phyloP scores from a whole-genome alignment of 1,140 invertebrate species.

The Phenacoccus solenopsis region DNA sequence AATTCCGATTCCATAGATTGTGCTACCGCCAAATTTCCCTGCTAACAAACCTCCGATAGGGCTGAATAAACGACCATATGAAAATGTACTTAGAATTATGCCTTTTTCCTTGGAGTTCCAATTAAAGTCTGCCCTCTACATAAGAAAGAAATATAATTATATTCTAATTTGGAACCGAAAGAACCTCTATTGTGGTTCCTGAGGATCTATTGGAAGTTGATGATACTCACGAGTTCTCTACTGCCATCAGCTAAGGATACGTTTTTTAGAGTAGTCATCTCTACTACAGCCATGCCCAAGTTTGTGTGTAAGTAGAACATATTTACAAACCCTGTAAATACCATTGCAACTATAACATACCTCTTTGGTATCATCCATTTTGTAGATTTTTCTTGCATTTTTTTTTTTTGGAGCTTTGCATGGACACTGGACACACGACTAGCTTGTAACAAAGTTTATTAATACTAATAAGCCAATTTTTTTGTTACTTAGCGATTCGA shows the following conservation, averaged over 20 bases:
- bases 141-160: constrained; percentile 21
- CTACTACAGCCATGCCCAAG: background rate
- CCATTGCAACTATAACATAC: background rate
- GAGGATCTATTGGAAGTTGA: too few species aligned
- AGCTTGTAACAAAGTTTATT: too few species aligned
- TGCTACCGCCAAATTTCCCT: constrained; percentile 40
- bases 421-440: too few species aligned
- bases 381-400: background rate
- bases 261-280: background rate
- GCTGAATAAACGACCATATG: constrained; percentile 50
- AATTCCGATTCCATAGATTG: constrained; percentile 44
- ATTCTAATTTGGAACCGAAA: too few species aligned
- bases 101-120: constrained; percentile 31
- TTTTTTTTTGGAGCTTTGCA: too few species aligned
- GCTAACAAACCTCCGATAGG: constrained; percentile 43
- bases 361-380: background rate
- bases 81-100: constrained; percentile 48
- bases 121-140: constrained; percentile 33
- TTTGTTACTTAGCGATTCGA: too few species aligned
- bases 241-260: background rate
- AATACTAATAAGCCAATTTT: too few species aligned
- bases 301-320: background rate
- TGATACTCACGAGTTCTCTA: background rate
- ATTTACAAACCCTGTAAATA: background rate
- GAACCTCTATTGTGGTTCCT: too few species aligned